Evolutionary conservation across 1,140 invertebrate species (phyloP), one percentile per base, ranked within the genome.

Genomic region (Tribolium castaneum): DNA sequence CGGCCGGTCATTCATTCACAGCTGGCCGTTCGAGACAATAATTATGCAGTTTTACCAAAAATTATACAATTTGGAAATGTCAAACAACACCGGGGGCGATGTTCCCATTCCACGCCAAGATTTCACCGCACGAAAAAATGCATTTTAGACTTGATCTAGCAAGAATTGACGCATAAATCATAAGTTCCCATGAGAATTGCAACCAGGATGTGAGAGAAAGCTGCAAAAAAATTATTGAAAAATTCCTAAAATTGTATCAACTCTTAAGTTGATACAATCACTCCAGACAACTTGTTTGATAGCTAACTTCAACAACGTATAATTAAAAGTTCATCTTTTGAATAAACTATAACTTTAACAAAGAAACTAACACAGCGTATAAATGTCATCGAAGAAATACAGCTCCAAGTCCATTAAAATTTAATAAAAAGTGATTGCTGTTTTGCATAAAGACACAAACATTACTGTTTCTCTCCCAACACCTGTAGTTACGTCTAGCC

Each of bases 391-490:
- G 19, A 25, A 59, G 22, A 59, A 22, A 66, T n/a, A 12, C 3
- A 30, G 10, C 25, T 4, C 9, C 22, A 6, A 14, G 52, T 62
- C 30, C 56, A 62, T 25, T 62, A 10, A n/a, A 62, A 62, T n/a
- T 66, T 66, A 66, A 39, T 35, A 35, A 35, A 66, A 59, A 59
- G 59, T 66, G 59, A 66, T 66, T 66, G 59, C 59, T 66, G 12
- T 35, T 66, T 66, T 66, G 30, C 59, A 66, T 66, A 66, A 66
- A 14, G 59, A 66, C 3, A 66, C 34, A 66, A 66, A 66, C 59
- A 66, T 66, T 66, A 66, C 59, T 35, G 59, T 66, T 66, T 66
- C 59, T 66, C 7, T 35, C 0, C 1, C n/a, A 66, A 6, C 59
- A 66, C 59, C 59, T 66, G 59, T 66, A n/a, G n/a, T n/a, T n/a